A percentile compares a stretch with the other conserved stretches of the same genome.
phyloP scores from a whole-genome alignment of 2,888 invertebrate species.

The Drosophila nr. perissopoda region DNA sequence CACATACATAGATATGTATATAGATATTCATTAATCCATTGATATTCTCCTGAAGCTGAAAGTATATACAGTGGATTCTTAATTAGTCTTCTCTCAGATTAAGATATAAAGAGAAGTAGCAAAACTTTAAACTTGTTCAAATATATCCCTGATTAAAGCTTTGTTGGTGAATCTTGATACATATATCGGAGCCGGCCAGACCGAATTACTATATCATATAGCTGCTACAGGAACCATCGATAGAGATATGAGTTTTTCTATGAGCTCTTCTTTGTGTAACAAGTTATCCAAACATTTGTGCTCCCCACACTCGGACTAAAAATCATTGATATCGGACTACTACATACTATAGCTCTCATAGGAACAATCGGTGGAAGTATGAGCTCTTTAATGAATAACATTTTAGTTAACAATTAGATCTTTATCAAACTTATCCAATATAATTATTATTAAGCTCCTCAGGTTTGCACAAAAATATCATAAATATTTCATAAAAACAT shows the following conservation, averaged over 20 bases:
- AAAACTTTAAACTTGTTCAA: not conserved
- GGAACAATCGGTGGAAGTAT: not conserved
- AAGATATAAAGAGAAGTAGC: not conserved
- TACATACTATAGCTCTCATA: not conserved
- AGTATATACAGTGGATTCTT: too few species aligned
- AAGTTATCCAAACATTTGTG: not conserved
- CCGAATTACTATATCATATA: not conserved
- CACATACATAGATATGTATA: too few species aligned
- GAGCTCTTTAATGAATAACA: not conserved
- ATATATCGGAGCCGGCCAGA: not conserved
- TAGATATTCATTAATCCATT: not conserved
- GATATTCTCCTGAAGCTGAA: not conserved
- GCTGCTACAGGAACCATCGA: not conserved
- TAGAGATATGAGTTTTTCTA: not conserved
- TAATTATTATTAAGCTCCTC: not conserved
- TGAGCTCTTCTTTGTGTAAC: not conserved
- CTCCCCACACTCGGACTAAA: not conserved
- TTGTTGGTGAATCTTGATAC: not conserved
- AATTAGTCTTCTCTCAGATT: not conserved
- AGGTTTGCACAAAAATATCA: not conserved
- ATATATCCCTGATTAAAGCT: not conserved
- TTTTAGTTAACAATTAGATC: not conserved
- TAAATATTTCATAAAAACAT: not conserved
- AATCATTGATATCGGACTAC: not conserved
- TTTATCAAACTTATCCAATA: not conserved